Conservation (phyloP, 2,113 vertebrate species). For the Rhegmatorhina hoffmannsi region DNA sequence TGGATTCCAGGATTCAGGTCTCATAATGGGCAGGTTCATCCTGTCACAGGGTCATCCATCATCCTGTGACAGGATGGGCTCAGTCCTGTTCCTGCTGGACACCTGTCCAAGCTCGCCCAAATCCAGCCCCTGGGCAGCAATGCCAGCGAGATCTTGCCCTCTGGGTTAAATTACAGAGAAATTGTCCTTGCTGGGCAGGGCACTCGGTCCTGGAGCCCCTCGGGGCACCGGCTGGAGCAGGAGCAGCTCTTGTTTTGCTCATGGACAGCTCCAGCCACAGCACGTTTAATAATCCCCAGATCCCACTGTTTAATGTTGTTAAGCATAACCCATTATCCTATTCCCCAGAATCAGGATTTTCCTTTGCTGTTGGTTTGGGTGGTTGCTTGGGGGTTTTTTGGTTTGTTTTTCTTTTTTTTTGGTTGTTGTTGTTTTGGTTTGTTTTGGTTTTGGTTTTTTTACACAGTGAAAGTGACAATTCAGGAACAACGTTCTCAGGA, state of each 20-base stretch:
- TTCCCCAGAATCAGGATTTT: not conserved
- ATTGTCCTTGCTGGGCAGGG: not conserved
- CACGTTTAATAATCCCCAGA: not conserved
- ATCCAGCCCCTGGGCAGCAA: not conserved
- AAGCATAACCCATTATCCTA: not conserved
- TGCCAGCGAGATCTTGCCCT: accelerated
- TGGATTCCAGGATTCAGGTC: not conserved
- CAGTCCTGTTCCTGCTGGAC: not conserved
- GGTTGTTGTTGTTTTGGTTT: too few relatives aligned
- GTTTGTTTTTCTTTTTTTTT: too few relatives aligned
- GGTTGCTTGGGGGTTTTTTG: too few relatives aligned
- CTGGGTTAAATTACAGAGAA: accelerated
- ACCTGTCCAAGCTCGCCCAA: accelerated
- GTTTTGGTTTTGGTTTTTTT: not conserved
- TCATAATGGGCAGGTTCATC: not conserved
- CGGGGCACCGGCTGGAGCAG: not conserved
- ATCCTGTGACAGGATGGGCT: not conserved
- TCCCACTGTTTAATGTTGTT: not conserved
- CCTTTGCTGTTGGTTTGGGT: not conserved
- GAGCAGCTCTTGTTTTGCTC: not conserved
- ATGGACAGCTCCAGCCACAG: accelerated
- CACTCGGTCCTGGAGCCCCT: not conserved
- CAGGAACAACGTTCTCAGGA: conserved; percentile 5
- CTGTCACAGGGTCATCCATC: not conserved
- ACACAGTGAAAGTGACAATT: not conserved